Conservation (phyloP, 2,888 invertebrate species). For the Yponomeuta sedellus region DNA sequence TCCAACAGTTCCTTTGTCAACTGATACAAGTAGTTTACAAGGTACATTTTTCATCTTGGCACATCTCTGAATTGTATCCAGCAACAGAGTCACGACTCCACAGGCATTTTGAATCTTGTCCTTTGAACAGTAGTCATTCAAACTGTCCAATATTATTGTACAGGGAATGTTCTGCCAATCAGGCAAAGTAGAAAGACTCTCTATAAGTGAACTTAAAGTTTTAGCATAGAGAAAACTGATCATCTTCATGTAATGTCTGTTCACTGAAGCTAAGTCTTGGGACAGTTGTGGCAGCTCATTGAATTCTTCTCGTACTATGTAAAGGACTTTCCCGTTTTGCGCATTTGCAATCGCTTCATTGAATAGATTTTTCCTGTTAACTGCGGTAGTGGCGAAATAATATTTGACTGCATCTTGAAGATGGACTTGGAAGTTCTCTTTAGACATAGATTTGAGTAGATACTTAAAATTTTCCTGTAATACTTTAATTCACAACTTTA, state of each 20-base stretch:
- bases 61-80: slow-evolving; percentile 47
- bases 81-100: slow-evolving; percentile 49
- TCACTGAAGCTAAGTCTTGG: slow-evolving; percentile 46
- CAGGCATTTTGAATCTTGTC: slow-evolving; percentile 49
- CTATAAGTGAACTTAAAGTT: slow-evolving; percentile 46
- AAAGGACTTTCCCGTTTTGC: slow-evolving; percentile 56
- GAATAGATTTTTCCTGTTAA: slow-evolving; percentile 54
- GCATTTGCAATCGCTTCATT: slow-evolving; percentile 48
- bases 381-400: slow-evolving; percentile 37
- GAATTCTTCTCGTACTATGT: slow-evolving; percentile 53
- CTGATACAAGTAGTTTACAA: slow-evolving; percentile 46
- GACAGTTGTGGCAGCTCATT: slow-evolving; percentile 58
- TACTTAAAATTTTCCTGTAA: too few relatives aligned
- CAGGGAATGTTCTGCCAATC: slow-evolving; percentile 57
- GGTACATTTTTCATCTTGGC: slow-evolving; percentile 31
- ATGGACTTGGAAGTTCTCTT: neutral
- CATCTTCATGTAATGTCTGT: slow-evolving; percentile 62
- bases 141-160: slow-evolving; percentile 57
- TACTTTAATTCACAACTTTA: too few relatives aligned
- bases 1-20: slow-evolving; percentile 36
- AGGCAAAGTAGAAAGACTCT: slow-evolving; percentile 49
- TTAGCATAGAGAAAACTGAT: slow-evolving; percentile 61
- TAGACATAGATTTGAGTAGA: neutral
- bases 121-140: slow-evolving; percentile 45
- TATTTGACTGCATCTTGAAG: slow-evolving; percentile 23